These are phyloP conservation scores for Zaprionus ornatus DNA, from an alignment of 1,140 invertebrate species.

Conservation along the genomic window DNA sequence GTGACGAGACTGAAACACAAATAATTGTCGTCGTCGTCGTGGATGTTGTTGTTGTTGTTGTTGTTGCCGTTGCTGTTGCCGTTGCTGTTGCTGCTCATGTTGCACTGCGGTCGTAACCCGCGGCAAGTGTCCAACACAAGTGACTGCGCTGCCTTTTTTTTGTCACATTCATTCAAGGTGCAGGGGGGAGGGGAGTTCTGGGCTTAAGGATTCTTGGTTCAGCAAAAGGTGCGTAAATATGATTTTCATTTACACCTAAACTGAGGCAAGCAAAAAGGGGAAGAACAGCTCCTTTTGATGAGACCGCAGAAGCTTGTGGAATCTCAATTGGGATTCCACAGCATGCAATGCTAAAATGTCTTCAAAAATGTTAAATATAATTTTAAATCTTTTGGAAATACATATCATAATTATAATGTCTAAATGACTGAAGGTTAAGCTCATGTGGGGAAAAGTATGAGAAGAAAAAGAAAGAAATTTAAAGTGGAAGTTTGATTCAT, in stretches of 20 bases:
- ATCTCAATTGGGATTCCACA: background rate
- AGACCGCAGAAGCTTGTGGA: conserved; percentile 34
- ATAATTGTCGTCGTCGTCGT: conserved; percentile 42
- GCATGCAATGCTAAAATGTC: background rate
- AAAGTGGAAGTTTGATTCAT: too few species aligned
- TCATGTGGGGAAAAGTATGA: too few species aligned
- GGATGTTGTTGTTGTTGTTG: conserved; percentile 33
- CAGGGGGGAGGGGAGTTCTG: too few species aligned
- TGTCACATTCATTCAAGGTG: background rate
- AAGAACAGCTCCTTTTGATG: conserved; percentile 56
- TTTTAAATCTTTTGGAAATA: background rate
- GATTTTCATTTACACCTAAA: conserved; percentile 74
- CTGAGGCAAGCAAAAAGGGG: background rate
- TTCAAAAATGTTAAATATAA: background rate
- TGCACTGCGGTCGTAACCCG: conserved; percentile 31
- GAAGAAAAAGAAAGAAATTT: too few species aligned
- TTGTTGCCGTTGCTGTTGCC: conserved; percentile 28
- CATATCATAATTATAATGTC: background rate
- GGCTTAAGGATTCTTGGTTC: background rate
- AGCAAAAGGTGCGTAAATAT: conserved; percentile 67
- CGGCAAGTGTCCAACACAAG: conserved; percentile 48
- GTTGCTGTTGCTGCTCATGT: conserved; percentile 27
- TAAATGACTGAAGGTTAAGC: background rate
- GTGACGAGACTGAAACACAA: conserved; percentile 36
- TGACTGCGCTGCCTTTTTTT: background rate